Evolutionary conservation across 2,113 vertebrate species (phyloP), one percentile per base, ranked within the genome.

Genomic region (Colossoma macropomum): DNA sequence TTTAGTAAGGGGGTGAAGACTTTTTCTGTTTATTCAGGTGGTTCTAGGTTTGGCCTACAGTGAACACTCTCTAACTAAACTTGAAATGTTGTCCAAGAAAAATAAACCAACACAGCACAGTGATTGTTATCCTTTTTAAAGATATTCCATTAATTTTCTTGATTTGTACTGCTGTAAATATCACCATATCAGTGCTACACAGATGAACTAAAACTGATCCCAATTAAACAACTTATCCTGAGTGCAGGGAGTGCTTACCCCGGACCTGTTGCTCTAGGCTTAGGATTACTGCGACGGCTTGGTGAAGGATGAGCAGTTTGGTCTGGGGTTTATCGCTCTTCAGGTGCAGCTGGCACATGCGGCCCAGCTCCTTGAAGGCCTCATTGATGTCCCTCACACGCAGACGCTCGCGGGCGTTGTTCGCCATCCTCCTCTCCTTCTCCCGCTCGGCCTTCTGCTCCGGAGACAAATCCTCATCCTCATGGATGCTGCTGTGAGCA

Each of bases 291-390:
- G 97, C 94, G 89, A 99, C 98, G 0, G 98, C 98, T 93, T 99
- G 97, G 91, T 99, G 98, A 86, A 99, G 96, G 89, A 99, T 98
- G 80, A 99, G 96, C 90, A 99, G 96, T 84, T 99, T 99, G 15
- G 98, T 99, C 91, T 99, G 97, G 0, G 97, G 98, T 86, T 99
- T 99, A 87, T 99, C 98, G 15, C 96, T 98, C 93, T 99, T 98
- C 84, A 99, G 94, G 83, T 99, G 98, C 84, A 98, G 93, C 89
- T 99, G 97, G 89, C 95, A 96, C 98, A 99, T 99, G 84, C 97
- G 96, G 50, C 98, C 98, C 28, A 99, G 96, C 90, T 99, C 97
- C 90, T 99, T 99, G 87, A 99, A 99, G 0, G 97, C 98, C 91
- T 99, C 97, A 3, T 99, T 99, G 84, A 99, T 99, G 91, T 99